Percentiles rank a stretch among this genome's conserved stretches.
Evolutionary conservation across 2,797 vertebrate species (phyloP).

Genomic region (Cossypha heuglini): DNA sequence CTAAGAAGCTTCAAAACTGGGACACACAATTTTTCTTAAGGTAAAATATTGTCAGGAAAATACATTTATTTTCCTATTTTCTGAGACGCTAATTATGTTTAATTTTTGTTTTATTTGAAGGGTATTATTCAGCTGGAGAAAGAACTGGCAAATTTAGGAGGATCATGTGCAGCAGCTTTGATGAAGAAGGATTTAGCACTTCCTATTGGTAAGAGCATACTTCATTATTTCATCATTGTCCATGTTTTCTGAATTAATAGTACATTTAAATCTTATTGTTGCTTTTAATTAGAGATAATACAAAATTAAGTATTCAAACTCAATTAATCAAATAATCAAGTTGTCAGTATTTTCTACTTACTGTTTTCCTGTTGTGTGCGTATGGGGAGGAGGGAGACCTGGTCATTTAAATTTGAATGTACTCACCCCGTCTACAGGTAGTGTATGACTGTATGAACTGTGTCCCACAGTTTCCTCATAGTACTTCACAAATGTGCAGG

Average conservation of each 20-base stretch:
- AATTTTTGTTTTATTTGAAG: constrained; percentile 73
- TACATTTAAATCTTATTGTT: background rate
- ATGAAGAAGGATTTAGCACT: constrained; percentile 99
- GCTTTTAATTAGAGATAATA: background rate
- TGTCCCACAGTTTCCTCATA: background rate
- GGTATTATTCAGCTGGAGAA: constrained; percentile 97
- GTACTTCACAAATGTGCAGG: background rate
- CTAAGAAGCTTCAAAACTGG: background rate
- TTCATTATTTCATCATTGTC: background rate
- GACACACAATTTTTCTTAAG: background rate
- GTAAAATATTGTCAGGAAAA: background rate
- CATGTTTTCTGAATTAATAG: background rate
- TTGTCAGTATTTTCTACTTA: background rate
- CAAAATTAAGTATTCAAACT: background rate
- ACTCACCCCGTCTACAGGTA: background rate
- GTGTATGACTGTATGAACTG: background rate
- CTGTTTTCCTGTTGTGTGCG: background rate
- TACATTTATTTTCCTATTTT: background rate
- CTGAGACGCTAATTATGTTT: background rate
- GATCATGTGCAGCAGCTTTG: constrained; percentile 94
- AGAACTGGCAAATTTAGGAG: constrained; percentile 94
- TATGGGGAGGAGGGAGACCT: background rate
- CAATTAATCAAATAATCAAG: background rate
- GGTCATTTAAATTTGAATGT: background rate
- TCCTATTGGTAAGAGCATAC: constrained; percentile 83